Base-by-base conservation (phyloP, 2,888 invertebrate species). In the Gastrophysa polygoni region DNA sequence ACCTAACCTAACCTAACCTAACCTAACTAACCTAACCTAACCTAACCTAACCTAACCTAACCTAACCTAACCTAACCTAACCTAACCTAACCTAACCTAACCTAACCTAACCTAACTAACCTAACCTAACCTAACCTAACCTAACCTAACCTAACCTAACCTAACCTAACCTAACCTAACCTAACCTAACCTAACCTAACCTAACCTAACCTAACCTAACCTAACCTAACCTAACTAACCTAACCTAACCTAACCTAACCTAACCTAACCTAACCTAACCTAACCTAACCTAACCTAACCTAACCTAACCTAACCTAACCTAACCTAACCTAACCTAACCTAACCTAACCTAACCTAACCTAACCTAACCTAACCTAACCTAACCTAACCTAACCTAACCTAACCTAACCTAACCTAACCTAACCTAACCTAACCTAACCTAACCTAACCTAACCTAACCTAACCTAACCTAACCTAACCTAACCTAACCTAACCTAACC, bases 1-100 rank as follows among this genome's bases (percentile, higher is more conserved):
- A 57, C 63, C 24, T 56, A 63, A 63, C 62, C 48, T 48, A 62
- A 62, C 64, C 59, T 48, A 62, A 62, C 61, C 47, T 54, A 64
- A 64, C 62, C 59, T 57, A 59, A 51, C 65, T 52, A 59, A 34
- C 59, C 58, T 57, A 60, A 57, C 63, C 44, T 57, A 63, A 54
- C 58, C 59, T 63, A 59, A 55, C 59, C 51, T 28, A 52, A 59
- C 51, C 55, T 56, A 24, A 48, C 48, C 5, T 18, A 24, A 34
- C 52, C 34, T 18, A 52, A 32, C 38, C 38, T 38, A 29, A 51
- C 24, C 51, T 17, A 28, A 51, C 51, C 54, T 28, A 61, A 55
- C 46, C 46, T 43, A 21, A 55, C 55, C 46, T 20, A 55, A 46
- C 38, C 14, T 38, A 38, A n/a, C 32, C 32, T 32, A 11, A 32